Evolutionary conservation across 2,888 invertebrate species (phyloP).

Genomic region (Tethea ocularis): DNA sequence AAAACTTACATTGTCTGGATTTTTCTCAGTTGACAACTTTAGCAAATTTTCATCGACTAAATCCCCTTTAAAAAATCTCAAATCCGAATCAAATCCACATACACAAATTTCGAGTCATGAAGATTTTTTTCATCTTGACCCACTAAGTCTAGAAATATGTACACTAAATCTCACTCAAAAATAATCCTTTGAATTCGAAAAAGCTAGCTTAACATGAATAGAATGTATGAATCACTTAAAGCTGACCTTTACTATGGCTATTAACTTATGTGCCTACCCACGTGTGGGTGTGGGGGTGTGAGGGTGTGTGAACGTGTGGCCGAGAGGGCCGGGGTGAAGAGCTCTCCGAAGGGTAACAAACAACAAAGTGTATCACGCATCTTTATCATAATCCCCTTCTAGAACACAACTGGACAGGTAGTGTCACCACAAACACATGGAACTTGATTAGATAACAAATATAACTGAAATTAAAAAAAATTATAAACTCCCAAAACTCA

Average conservation of each 20-base stretch:
- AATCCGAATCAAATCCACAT: too few species aligned
- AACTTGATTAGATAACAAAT: not conserved
- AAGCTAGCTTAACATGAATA: slow-evolving; percentile 3
- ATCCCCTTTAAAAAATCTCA: too few species aligned
- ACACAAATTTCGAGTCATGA: too few species aligned
- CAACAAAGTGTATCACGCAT: slow-evolving; percentile 14
- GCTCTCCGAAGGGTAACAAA: not conserved
- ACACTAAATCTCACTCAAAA: too few species aligned
- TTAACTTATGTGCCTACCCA: slow-evolving; percentile 6
- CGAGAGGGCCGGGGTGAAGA: not conserved
- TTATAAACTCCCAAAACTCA: too few species aligned
- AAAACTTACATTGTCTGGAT: too few species aligned
- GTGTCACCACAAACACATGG: not conserved
- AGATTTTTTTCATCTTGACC: too few species aligned
- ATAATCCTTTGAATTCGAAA: not conserved
- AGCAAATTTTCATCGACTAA: too few species aligned
- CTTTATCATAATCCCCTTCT: slow-evolving; percentile 19
- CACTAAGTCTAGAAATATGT: too few species aligned
- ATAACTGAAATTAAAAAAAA: too few species aligned
- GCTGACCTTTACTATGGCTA: not conserved
- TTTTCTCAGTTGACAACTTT: too few species aligned
- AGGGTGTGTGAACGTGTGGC: not conserved
- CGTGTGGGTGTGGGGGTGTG: not conserved
- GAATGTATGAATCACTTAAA: not conserved
- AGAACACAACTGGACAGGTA: slow-evolving; percentile 16